phyloP scores from a whole-genome alignment of 2,797 vertebrate genomes.

The Avahi laniger region DNA sequence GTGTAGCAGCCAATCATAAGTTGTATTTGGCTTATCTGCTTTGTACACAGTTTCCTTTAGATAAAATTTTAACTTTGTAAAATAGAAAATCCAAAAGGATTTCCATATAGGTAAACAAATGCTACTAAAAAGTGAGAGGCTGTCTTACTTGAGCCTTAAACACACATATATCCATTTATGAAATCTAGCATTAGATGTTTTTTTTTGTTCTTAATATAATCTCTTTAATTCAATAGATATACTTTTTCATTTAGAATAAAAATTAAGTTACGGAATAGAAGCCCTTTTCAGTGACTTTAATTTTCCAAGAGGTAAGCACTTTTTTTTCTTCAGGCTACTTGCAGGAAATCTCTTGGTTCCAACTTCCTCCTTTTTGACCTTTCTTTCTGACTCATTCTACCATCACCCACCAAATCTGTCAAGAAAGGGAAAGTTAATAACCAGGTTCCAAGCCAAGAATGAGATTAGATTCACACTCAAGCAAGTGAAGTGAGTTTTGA shows the following conservation, averaged over 20 bases:
- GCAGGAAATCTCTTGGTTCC: conserved; percentile 40
- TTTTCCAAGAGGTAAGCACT: conserved; percentile 33
- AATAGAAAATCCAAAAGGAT: background rate
- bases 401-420: conserved; percentile 68
- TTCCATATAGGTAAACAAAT: background rate
- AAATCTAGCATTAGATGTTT: background rate
- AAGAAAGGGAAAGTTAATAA: conserved; percentile 78
- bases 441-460: conserved; percentile 71
- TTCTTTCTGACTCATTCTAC: conserved; percentile 61
- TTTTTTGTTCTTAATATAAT: conserved; percentile 5
- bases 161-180: background rate
- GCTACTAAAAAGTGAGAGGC: background rate
- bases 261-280: background rate
- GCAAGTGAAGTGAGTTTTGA: conserved; percentile 69
- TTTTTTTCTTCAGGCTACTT: conserved; percentile 19
- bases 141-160: background rate
- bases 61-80: conserved; percentile 17
- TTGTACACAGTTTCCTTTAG: background rate
- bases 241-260: conserved; percentile 40
- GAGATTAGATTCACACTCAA: conserved; percentile 71
- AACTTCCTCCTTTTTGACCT: conserved; percentile 26
- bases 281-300: background rate
- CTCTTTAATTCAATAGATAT: background rate
- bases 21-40: background rate
- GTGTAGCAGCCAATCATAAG: background rate